A percentile compares a stretch with the other conserved stretches of the same genome.
Evolutionary conservation across 2,888 invertebrate species (phyloP).

Genomic region (Nasonia oneida): DNA sequence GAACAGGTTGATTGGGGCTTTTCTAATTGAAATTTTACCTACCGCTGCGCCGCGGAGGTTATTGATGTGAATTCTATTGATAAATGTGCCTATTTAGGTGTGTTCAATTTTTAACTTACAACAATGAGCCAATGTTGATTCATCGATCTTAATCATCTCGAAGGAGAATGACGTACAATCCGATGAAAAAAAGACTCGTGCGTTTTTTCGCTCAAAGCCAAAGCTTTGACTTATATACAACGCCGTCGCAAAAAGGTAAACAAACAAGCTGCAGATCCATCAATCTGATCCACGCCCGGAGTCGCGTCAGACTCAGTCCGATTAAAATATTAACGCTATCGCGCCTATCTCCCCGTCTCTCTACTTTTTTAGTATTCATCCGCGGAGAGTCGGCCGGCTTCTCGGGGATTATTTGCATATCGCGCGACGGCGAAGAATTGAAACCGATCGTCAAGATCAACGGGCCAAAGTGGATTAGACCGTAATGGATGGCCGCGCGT

Average conservation of each 20-base stretch:
- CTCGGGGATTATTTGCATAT: conserved; percentile 56
- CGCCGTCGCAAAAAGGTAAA: conserved; percentile 16
- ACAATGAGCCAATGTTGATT: neutral
- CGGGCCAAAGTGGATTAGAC: conserved; percentile 52
- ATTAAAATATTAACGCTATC: conserved; percentile 52
- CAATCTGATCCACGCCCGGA: neutral
- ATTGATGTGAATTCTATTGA: neutral
- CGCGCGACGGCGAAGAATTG: conserved; percentile 18
- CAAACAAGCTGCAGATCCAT: conserved; percentile 45
- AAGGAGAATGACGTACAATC: neutral
- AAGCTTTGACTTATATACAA: neutral
- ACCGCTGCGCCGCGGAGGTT: neutral
- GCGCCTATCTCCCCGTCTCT: conserved; percentile 6
- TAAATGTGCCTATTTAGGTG: too few relatives aligned
- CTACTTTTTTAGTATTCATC: neutral
- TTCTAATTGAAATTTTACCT: conserved; percentile 34
- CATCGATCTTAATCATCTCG: neutral
- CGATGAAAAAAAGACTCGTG: neutral
- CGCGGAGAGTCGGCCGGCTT: neutral
- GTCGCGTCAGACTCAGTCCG: conserved; percentile 15
- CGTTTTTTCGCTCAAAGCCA: neutral
- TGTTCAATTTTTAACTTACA: too few relatives aligned
- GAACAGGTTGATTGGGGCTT: conserved; percentile 54
- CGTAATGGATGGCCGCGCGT: conserved; percentile 45
- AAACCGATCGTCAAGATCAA: conserved; percentile 28